These are phyloP conservation scores for Calycopis cecrops DNA, from an alignment of 1,140 invertebrate genomes.

Conservation along the genomic window DNA sequence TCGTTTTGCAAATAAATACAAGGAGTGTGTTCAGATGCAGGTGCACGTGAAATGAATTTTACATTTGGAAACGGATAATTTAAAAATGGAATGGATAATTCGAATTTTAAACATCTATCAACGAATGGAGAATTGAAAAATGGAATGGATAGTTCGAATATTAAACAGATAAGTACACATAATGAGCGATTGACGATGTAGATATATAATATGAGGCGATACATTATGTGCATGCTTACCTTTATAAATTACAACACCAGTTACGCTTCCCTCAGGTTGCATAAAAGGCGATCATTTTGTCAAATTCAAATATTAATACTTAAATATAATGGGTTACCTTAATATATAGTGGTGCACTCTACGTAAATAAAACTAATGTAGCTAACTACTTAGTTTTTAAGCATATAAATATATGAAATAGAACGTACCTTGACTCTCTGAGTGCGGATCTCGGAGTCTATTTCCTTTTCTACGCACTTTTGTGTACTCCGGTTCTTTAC, in stretches of 20 bases:
- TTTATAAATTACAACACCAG: constrained; percentile 72
- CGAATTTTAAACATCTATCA: too few relatives aligned
- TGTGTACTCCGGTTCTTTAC: constrained; percentile 87
- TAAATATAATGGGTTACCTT: constrained; percentile 64
- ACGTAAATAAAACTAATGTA: constrained; percentile 66
- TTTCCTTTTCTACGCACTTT: constrained; percentile 87
- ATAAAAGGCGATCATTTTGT: constrained; percentile 72
- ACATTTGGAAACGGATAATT: too few relatives aligned
- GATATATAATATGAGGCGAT: constrained; percentile 39
- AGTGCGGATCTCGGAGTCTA: constrained; percentile 83
- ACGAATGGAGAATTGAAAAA: too few relatives aligned
- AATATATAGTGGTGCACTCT: constrained; percentile 64
- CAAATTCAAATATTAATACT: constrained; percentile 65
- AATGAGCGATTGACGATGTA: constrained; percentile 15
- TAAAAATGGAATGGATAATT: too few relatives aligned
- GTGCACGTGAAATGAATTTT: too few relatives aligned
- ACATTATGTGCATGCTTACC: constrained; percentile 73
- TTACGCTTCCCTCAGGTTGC: constrained; percentile 72
- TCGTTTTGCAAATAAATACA: too few relatives aligned
- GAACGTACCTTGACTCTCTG: constrained; percentile 84
- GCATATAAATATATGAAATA: constrained; percentile 14
- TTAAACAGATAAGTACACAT: constrained; percentile 3
- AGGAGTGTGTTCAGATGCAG: too few relatives aligned
- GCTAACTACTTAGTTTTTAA: constrained; percentile 59
- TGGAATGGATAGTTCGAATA: too few relatives aligned